Percentiles rank a stretch among this genome's conserved stretches.
phyloP scores from a whole-genome alignment of 2,797 vertebrate genomes.

The Clarias fuscus region DNA sequence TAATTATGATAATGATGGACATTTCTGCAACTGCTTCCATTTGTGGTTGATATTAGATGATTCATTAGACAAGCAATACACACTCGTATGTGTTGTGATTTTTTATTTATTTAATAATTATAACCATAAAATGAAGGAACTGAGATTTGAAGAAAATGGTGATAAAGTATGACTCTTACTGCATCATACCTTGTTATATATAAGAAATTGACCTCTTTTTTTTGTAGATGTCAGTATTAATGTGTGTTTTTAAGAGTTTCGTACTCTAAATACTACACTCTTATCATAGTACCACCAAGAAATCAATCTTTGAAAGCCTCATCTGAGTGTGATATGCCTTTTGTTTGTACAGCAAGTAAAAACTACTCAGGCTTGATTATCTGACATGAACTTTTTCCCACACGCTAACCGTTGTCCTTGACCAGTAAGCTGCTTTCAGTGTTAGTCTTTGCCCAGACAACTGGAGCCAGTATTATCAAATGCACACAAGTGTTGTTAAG shows the following conservation, averaged over 20 bases:
- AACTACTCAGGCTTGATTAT: background rate
- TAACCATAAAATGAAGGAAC: background rate
- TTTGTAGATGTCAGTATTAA: slow-evolving; percentile 10
- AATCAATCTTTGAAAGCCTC: background rate
- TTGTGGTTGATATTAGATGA: background rate
- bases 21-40: background rate
- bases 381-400: slow-evolving; percentile 16
- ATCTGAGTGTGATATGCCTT: background rate
- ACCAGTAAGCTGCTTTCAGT: slow-evolving; percentile 7
- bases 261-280: background rate
- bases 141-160: background rate
- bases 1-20: background rate
- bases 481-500: background rate
- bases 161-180: background rate
- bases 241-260: background rate
- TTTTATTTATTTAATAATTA: background rate
- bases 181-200: background rate
- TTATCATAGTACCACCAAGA: slow-evolving; percentile 29
- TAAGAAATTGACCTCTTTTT: background rate
- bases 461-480: slow-evolving; percentile 13
- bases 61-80: background rate
- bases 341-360: background rate
- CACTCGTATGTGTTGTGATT: background rate
- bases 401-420: slow-evolving; percentile 17
- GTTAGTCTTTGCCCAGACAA: background rate